phyloP scores from a whole-genome alignment of 2,113 vertebrate species.

The Craseonycteris thonglongyai region DNA sequence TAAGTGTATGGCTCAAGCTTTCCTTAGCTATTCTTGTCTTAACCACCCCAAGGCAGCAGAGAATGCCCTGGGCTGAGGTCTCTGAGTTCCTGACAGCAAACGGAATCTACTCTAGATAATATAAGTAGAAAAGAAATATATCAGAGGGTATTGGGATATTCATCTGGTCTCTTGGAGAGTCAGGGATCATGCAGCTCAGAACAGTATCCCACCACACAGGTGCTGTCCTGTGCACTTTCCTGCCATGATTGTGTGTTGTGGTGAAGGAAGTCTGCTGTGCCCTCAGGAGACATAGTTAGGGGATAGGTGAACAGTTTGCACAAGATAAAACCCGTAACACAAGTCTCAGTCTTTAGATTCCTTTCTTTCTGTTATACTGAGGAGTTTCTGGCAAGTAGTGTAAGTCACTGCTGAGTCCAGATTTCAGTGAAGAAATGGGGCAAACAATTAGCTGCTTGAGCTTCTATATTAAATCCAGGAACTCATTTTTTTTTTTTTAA shows the following conservation, averaged over 20 bases:
- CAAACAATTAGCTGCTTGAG: neutral
- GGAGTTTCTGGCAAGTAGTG: neutral
- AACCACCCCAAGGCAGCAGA: neutral
- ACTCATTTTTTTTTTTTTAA: no score
- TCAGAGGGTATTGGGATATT: neutral
- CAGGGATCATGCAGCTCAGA: neutral
- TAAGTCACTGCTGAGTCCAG: neutral
- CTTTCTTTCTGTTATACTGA: neutral
- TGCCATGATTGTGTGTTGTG: neutral
- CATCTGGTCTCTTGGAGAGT: neutral
- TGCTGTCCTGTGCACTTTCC: neutral
- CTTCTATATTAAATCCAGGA: neutral
- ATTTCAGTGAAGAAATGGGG: neutral
- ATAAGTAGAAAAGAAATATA: neutral
- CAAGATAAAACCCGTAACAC: neutral
- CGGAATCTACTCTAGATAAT: neutral
- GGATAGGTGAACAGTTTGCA: neutral
- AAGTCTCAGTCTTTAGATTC: neutral
- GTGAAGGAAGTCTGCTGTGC: neutral
- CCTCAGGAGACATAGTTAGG: neutral
- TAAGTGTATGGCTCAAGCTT: neutral
- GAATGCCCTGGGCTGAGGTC: neutral
- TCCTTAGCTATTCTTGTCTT: neutral
- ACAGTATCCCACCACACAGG: neutral
- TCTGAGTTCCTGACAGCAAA: neutral